Conservation (phyloP, 2,888 invertebrate genomes). For the Ormyrus labotus region DNA sequence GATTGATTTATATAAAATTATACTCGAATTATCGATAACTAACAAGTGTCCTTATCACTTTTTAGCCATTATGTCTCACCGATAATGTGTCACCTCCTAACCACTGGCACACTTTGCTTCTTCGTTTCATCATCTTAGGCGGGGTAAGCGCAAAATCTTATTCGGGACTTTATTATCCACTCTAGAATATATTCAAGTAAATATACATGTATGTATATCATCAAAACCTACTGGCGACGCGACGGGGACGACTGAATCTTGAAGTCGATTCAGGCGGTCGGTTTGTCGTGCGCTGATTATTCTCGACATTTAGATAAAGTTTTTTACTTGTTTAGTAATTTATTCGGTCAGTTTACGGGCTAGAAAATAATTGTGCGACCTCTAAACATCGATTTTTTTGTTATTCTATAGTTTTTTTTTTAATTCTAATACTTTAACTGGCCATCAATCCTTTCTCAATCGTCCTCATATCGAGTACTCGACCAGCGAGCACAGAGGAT, state of each 20-base stretch:
- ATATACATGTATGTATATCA: constrained; percentile 42
- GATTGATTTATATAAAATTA: constrained; percentile 21
- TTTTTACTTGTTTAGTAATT: constrained; percentile 6
- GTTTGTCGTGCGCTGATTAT: background rate
- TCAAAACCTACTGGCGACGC: constrained; percentile 22
- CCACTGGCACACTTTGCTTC: constrained; percentile 30
- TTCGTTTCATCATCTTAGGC: constrained; percentile 57
- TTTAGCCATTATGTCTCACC: constrained; percentile 28
- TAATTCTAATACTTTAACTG: constrained; percentile 55
- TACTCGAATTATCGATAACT: constrained; percentile 9
- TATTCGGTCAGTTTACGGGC: constrained; percentile 62
- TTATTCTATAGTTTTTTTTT: constrained; percentile 57
- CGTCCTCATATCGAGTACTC: constrained; percentile 61
- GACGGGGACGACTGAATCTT: constrained; percentile 21
- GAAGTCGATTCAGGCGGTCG: too few species aligned
- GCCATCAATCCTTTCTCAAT: constrained; percentile 55
- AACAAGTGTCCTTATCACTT: constrained; percentile 12
- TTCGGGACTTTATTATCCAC: constrained; percentile 22
- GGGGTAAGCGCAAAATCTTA: constrained; percentile 65
- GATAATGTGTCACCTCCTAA: constrained; percentile 10
- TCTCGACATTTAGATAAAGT: constrained; percentile 30
- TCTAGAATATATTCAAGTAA: constrained; percentile 32
- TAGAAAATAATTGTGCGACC: constrained; percentile 69
- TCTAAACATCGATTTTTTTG: constrained; percentile 66
- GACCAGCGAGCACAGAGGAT: constrained; percentile 69